These are phyloP conservation scores for Triops cancriformis DNA, from an alignment of 1,140 invertebrate species.

Conservation along the genomic window DNA sequence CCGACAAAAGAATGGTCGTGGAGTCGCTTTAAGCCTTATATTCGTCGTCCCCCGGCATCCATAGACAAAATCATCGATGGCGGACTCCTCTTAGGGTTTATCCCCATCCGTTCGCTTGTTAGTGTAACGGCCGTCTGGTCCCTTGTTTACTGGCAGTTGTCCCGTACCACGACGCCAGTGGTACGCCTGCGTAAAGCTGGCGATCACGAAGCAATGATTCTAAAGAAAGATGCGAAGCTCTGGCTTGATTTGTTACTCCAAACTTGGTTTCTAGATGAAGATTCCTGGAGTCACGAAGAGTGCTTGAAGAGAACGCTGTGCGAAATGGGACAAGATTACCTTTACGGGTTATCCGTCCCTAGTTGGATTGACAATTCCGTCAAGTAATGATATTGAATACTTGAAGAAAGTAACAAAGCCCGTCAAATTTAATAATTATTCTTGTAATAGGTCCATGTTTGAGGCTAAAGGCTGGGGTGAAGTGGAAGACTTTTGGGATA, in stretches of 20 bases:
- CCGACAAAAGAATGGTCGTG: background rate
- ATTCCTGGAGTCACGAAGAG: background rate
- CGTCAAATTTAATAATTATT: background rate
- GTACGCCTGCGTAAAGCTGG: background rate
- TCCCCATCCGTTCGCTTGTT: background rate
- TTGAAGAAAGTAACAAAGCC: background rate
- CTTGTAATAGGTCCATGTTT: background rate
- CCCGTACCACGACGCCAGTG: background rate
- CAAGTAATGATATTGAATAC: background rate
- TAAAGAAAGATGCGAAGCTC: background rate
- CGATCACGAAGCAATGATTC: background rate
- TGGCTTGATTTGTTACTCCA: background rate
- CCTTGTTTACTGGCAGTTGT: background rate
- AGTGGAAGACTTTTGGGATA: slow-evolving; percentile 1
- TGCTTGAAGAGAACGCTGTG: background rate
- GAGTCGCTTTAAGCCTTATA: background rate
- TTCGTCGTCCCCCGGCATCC: background rate
- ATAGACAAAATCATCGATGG: background rate
- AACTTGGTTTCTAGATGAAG: background rate
- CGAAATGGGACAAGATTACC: background rate
- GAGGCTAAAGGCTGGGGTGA: background rate
- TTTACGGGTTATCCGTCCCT: background rate
- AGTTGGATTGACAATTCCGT: background rate
- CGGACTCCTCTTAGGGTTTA: background rate
- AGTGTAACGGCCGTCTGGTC: background rate